A percentile compares a stretch with the other conserved stretches of the same genome.
phyloP scores from a whole-genome alignment of 1,140 invertebrate species.

The Campodea augens region DNA sequence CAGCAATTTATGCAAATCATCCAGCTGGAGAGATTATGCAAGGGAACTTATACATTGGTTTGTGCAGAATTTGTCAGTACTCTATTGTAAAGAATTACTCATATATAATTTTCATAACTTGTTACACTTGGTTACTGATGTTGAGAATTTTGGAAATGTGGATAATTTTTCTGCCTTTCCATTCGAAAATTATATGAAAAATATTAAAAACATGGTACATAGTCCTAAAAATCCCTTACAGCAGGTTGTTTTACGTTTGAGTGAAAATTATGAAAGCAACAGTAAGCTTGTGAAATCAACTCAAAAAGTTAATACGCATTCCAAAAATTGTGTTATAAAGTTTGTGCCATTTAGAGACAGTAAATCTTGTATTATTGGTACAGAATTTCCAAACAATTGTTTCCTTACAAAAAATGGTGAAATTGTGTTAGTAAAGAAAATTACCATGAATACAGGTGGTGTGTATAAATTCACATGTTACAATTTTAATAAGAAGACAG shows the following conservation, averaged over 20 bases:
- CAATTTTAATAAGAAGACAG: background rate
- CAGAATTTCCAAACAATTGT: background rate
- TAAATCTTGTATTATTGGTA: background rate
- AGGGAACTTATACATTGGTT: background rate
- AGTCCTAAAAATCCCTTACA: conserved; percentile 2
- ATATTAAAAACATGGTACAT: conserved; percentile 4
- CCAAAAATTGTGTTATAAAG: background rate
- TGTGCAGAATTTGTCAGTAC: background rate
- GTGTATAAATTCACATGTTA: background rate
- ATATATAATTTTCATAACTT: conserved; percentile 3
- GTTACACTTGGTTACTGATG: conserved; percentile 1
- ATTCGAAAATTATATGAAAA: conserved; percentile 8
- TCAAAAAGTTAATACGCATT: background rate
- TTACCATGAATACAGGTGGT: background rate
- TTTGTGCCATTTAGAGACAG: background rate
- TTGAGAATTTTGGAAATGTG: conserved; percentile 2
- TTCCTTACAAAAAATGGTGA: background rate
- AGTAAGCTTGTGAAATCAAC: background rate
- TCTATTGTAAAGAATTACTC: background rate
- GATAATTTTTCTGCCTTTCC: conserved; percentile 4
- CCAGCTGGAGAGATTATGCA: background rate
- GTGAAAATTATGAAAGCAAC: background rate
- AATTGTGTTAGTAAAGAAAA: background rate
- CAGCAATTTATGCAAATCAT: background rate
- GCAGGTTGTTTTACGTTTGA: background rate